These are phyloP conservation scores for Myoxocephalus aenaeus DNA, from an alignment of 2,797 vertebrate species.

Conservation along the genomic window DNA sequence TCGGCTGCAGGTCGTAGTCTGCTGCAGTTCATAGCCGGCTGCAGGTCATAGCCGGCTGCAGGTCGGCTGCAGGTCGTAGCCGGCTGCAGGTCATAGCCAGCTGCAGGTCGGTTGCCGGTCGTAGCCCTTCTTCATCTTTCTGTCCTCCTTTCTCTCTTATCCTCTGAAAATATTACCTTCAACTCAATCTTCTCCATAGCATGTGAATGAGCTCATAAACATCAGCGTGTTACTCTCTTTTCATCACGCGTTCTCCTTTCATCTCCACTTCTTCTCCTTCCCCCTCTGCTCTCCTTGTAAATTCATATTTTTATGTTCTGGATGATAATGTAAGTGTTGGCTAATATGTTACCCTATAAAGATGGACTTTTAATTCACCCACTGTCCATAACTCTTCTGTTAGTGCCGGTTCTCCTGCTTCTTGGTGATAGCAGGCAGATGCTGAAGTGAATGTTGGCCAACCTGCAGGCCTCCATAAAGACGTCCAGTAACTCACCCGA, in stretches of 20 bases:
- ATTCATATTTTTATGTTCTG: conserved; percentile 49
- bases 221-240: conserved; percentile 33
- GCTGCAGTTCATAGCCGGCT: no score
- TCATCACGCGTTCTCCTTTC: conserved; percentile 14
- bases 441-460: conserved; percentile 71
- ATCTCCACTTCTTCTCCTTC: conserved; percentile 5
- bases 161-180: conserved; percentile 15
- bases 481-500: conserved; percentile 62
- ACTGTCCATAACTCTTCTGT: conserved; percentile 54
- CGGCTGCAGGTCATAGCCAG: no score
- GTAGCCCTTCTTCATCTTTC: no score
- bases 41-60: no score
- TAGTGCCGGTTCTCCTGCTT: conserved; percentile 41
- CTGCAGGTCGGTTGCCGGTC: no score
- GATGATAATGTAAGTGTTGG: conserved; percentile 73
- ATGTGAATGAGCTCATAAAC: conserved; percentile 39
- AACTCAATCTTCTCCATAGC: conserved; percentile 23
- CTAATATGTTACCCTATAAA: conserved; percentile 72
- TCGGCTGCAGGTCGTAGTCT: no score
- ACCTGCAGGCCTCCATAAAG: conserved; percentile 60
- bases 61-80: no score
- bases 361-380: conserved; percentile 63
- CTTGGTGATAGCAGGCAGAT: conserved; percentile 49
- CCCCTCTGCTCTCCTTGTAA: conserved; percentile 21
- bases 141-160: not conserved